phyloP scores from a whole-genome alignment of 1,140 invertebrate species.

The Sminthurinus signatus region DNA sequence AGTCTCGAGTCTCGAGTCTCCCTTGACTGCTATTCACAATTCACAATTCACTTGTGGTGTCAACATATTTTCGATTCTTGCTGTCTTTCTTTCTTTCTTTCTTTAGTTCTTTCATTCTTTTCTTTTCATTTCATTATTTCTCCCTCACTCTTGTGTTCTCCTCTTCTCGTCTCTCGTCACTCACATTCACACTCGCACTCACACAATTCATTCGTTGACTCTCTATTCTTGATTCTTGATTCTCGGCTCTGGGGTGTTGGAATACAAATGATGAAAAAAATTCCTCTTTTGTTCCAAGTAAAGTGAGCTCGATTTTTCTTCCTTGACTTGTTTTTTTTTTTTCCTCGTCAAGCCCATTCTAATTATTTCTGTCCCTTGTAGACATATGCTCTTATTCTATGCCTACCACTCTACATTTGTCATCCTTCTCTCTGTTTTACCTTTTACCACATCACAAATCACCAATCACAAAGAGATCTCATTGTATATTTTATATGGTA shows the following conservation, averaged over 20 bases:
- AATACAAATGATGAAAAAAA: constrained; percentile 18
- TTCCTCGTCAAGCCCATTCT: constrained; percentile 17
- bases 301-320: constrained; percentile 12
- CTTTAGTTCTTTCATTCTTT: too few species aligned
- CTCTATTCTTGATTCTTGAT: constrained; percentile 14
- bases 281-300: constrained; percentile 11
- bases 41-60: constrained; percentile 16
- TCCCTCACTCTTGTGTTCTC: constrained; percentile 5
- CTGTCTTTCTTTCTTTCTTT: constrained; percentile 7
- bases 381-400: too few species aligned
- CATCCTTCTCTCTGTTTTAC: neutral
- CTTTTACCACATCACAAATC: neutral
- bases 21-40: neutral
- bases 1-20: neutral
- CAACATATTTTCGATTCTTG: constrained; percentile 27
- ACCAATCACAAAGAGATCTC: neutral
- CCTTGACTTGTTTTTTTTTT: too few species aligned
- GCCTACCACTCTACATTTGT: too few species aligned
- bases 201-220: too few species aligned
- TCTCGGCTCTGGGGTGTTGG: constrained; percentile 17
- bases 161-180: neutral
- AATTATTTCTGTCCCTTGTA: constrained; percentile 18
- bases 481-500: too few species aligned
- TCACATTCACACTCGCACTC: too few species aligned
- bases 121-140: too few species aligned